These are phyloP conservation scores for Ficedula albicollis DNA, from an alignment of 2,797 vertebrate species.

Conservation along the genomic window DNA sequence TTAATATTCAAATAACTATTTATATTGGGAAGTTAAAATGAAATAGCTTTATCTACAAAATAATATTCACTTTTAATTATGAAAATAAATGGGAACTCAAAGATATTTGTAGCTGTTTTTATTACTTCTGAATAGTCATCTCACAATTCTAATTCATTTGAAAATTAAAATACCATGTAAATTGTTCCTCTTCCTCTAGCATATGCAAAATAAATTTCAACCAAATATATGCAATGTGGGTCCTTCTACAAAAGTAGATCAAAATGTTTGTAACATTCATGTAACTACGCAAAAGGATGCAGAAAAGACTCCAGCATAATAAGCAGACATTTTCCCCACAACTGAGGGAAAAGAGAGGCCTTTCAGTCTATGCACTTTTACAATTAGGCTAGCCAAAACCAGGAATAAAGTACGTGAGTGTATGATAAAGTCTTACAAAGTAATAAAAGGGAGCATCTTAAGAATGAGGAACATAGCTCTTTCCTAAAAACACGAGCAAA, in stretches of 20 bases:
- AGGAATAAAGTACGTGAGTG: not conserved
- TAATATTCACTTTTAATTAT: constrained; percentile 1
- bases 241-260: not conserved
- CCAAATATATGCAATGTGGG: not conserved
- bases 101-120: not conserved
- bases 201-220: constrained; percentile 30
- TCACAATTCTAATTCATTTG: not conserved
- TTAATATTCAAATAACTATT: not conserved
- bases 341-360: not conserved
- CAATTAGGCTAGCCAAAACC: not conserved
- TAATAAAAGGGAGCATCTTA: not conserved
- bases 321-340: not conserved
- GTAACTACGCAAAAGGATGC: not conserved
- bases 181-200: not conserved
- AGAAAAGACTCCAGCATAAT: not conserved
- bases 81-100: not conserved
- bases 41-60: constrained; percentile 3
- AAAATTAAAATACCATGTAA: constrained; percentile 3
- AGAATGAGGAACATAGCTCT: not conserved
- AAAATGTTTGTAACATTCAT: constrained; percentile 2
- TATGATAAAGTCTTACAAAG: not conserved
- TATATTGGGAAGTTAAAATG: constrained; percentile 10
- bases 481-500: not conserved
- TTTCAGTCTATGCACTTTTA: not conserved
- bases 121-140: not conserved